Percentiles rank a stretch among this genome's conserved stretches.
These are phyloP conservation scores for Todiramphus saurophagus DNA, from an alignment of 2,113 vertebrate species.

Conservation along the genomic window DNA sequence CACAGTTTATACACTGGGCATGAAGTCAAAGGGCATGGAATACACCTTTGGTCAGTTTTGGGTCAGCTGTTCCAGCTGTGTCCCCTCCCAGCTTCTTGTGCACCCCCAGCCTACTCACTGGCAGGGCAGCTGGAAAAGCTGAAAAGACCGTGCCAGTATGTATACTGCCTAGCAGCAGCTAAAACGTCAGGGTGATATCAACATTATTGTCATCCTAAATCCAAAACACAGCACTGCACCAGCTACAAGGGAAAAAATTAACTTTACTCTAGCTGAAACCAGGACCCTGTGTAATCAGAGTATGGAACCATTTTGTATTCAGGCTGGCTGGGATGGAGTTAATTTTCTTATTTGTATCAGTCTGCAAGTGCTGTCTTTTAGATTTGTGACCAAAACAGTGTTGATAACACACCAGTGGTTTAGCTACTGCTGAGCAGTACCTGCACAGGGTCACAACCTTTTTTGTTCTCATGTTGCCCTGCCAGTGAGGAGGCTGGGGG, in stretches of 20 bases:
- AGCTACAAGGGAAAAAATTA: not conserved
- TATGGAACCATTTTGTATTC: not conserved
- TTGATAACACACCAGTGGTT: not conserved
- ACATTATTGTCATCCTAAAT: not conserved
- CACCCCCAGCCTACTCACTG: not conserved
- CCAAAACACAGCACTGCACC: not conserved
- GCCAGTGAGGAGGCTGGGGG: not conserved
- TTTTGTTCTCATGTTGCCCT: not conserved
- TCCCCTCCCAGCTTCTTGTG: not conserved
- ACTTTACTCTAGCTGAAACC: not conserved
- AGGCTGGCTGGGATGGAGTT: not conserved
- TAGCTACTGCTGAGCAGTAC: not conserved
- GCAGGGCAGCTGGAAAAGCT: not conserved
- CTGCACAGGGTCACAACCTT: rapidly evolving
- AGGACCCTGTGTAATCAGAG: not conserved
- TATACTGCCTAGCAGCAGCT: not conserved
- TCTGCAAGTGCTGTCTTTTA: not conserved
- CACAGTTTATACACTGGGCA: not conserved
- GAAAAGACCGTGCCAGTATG: not conserved
- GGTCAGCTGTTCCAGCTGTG: not conserved
- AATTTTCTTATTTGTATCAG: not conserved
- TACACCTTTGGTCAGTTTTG: not conserved
- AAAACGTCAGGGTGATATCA: not conserved
- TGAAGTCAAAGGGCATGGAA: not conserved
- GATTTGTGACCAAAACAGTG: not conserved